Percentiles rank a stretch among this genome's conserved stretches.
These are phyloP conservation scores for Trachelus iudaicus DNA, from an alignment of 2,888 invertebrate species.

Conservation along the genomic window DNA sequence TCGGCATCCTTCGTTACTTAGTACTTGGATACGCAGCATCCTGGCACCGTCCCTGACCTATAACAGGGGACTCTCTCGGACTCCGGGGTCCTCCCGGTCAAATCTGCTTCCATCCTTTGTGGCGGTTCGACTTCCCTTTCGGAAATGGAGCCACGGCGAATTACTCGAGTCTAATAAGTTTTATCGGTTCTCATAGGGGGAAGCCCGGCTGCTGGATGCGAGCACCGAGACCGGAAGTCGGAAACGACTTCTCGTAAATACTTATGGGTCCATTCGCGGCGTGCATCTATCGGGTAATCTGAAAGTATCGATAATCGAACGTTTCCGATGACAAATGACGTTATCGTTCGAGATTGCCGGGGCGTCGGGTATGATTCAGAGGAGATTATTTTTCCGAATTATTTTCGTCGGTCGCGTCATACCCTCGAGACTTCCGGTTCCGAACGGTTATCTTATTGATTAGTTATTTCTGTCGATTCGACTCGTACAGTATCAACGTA, in stretches of 20 bases:
- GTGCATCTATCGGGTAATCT: slow-evolving; percentile 25
- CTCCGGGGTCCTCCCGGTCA: background rate
- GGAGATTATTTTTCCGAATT: background rate
- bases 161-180: slow-evolving; percentile 40
- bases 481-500: no score
- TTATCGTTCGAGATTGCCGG: slow-evolving; percentile 26
- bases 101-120: background rate
- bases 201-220: background rate
- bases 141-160: slow-evolving; percentile 23
- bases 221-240: slow-evolving; percentile 24
- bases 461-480: background rate
- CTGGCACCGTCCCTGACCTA: background rate
- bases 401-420: background rate
- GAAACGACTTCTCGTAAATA: slow-evolving; percentile 39
- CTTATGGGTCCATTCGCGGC: slow-evolving; percentile 22
- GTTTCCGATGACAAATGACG: slow-evolving; percentile 40
- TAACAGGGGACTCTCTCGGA: background rate
- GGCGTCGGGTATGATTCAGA: slow-evolving; percentile 37
- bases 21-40: background rate
- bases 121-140: slow-evolving; percentile 26
- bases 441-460: accelerated
- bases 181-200: slow-evolving; percentile 27
- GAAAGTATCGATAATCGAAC: slow-evolving; percentile 43
- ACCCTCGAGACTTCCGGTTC: background rate
- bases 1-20: background rate